Evolutionary conservation across 2,113 vertebrate genomes (phyloP), one percentile per base, ranked within the genome.

Genomic region (Ciconia stormi): DNA sequence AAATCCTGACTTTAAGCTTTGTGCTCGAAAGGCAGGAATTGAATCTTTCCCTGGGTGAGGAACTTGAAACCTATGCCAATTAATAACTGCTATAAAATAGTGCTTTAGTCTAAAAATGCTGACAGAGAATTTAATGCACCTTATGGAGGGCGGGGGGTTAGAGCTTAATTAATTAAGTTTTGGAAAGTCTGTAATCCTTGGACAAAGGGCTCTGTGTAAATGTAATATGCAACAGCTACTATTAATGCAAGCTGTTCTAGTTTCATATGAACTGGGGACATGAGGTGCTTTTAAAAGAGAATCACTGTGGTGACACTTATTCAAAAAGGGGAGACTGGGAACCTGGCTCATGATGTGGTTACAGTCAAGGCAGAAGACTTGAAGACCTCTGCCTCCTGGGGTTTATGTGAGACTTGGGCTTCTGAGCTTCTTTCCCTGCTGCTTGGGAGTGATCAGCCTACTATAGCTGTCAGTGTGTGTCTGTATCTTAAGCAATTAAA

Each of bases 121-220:
- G 96, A 92, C 81, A 36, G 90, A 84, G 87, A 65, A 52, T 70
- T 74, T 52, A 84, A 63, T 84, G 82, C 34, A 59, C 86, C 83
- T 95, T 50, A 21, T 25, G 50, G 86, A 93, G 88, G 95, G 88
- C 14, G 44, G 18, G 23, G 55, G 70, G 81, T 82, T 65, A 77
- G 67, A 80, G 36, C 88, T 91, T 96, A 95, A 96, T 97, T 97
- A 95, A 94, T 97, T 94, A 96, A 85, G 67, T 82, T 92, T 81
- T 55, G 78, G 84, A 74, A 93, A 81, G 74, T 62, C 46, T 93
- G 67, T 89, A 89, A 90, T 95, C 86, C 71, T 87, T 83, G 86
- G 63, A 77, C 74, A 80, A 52, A 94, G 89, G 74, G 72, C 66
- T 91, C 82, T 89, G 56, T 62, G 40, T 87, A 71, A 65, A 83